A percentile compares a stretch with the other conserved stretches of the same genome.
Evolutionary conservation across 2,888 invertebrate genomes (phyloP).

Genomic region (Frankliniella fusca): DNA sequence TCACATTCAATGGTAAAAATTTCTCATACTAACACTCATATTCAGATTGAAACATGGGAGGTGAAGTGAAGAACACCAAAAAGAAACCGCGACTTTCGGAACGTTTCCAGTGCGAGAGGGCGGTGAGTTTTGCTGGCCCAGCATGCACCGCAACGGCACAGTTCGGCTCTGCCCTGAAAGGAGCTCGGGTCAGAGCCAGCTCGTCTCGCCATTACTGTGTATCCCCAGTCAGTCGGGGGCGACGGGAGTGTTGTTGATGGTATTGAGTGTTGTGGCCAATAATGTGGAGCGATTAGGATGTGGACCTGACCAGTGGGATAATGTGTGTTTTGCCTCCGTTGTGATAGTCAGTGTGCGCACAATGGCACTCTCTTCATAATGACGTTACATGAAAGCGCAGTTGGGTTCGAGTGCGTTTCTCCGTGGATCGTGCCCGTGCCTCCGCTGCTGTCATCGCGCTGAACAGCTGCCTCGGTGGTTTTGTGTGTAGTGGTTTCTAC

Average conservation of each 20-base stretch:
- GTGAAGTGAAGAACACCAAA: not conserved
- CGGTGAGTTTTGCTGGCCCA: not conserved
- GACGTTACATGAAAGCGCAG: conserved; percentile 7
- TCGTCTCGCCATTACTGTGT: conserved; percentile 10
- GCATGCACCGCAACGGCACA: conserved; percentile 11
- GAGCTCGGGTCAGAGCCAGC: not conserved
- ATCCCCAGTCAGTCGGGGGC: not conserved
- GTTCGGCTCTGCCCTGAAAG: not conserved
- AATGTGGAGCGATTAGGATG: not conserved
- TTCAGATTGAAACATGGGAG: not conserved
- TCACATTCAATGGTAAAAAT: too few relatives aligned
- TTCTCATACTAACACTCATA: not conserved
- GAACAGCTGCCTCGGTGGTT: conserved; percentile 21
- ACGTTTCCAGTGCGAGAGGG: not conserved
- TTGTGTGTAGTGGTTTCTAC: not conserved
- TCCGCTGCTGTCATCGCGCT: not conserved
- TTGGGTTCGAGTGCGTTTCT: not conserved
- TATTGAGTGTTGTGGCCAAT: not conserved
- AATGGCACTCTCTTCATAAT: conserved; percentile 13
- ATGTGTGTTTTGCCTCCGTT: not conserved
- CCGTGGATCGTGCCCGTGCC: not conserved
- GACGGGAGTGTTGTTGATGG: conserved; percentile 10
- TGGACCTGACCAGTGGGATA: not conserved
- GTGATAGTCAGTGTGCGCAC: not conserved
- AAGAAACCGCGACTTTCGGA: not conserved